Conservation (phyloP, 2,797 vertebrate genomes). For the Onychomys torridus region DNA sequence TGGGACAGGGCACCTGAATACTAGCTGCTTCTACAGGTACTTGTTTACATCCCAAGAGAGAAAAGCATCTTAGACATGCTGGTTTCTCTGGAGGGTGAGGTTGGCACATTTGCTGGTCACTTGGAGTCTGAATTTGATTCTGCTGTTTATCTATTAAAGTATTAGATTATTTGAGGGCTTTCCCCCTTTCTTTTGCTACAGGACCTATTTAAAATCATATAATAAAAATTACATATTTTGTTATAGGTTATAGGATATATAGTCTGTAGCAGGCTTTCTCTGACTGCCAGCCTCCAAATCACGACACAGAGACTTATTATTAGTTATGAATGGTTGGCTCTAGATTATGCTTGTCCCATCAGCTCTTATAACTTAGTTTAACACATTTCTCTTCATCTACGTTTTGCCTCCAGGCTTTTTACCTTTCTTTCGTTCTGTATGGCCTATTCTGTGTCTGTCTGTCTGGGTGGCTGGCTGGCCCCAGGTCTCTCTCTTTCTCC, state of each 20-base stretch:
- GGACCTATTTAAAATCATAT: conserved; percentile 7
- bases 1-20: neutral
- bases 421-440: neutral
- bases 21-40: neutral
- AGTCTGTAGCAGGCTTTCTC: neutral
- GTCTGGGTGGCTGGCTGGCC: neutral
- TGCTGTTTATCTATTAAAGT: neutral
- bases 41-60: neutral
- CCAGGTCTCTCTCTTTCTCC: neutral
- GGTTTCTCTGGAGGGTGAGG: neutral
- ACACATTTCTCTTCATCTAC: neutral
- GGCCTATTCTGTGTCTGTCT: neutral
- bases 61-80: neutral
- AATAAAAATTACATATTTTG: neutral
- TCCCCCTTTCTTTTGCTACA: neutral
- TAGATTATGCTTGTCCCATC: neutral
- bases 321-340: neutral
- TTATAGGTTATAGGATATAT: neutral
- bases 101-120: neutral
- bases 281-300: neutral
- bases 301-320: neutral
- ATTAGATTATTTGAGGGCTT: conserved; percentile 37
- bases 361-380: neutral
- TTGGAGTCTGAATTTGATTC: neutral
- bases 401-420: neutral